Evolutionary conservation across 1,140 invertebrate genomes (phyloP).

Genomic region (Phymastichus coffea): DNA sequence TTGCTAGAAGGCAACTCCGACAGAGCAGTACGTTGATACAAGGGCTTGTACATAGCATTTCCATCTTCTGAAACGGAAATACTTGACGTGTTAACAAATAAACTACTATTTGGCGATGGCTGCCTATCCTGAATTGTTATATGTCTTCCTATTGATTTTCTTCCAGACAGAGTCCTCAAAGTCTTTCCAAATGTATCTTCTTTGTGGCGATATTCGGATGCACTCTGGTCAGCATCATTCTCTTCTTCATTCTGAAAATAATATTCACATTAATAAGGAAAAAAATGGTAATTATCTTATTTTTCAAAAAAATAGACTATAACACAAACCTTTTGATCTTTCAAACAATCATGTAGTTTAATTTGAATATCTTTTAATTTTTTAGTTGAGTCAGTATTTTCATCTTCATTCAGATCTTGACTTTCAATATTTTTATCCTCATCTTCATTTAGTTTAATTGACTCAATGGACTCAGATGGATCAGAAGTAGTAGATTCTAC

Average conservation of each 20-base stretch:
- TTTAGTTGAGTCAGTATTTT: conserved; percentile 42
- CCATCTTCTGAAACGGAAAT: conserved; percentile 36
- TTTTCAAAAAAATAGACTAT: background rate
- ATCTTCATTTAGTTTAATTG: conserved; percentile 17
- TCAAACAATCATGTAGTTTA: conserved; percentile 46
- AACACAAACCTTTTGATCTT: conserved; percentile 36
- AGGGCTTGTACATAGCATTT: conserved; percentile 8
- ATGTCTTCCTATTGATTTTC: conserved; percentile 40
- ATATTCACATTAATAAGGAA: background rate
- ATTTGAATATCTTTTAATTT: conserved; percentile 47
- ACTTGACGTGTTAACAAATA: conserved; percentile 45
- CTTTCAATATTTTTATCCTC: conserved; percentile 24
- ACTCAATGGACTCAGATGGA: conserved; percentile 26
- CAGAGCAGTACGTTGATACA: conserved; percentile 27
- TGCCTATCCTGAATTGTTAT: conserved; percentile 39
- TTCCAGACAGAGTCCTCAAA: conserved; percentile 43
- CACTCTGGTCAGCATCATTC: conserved; percentile 20
- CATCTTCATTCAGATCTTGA: conserved; percentile 29
- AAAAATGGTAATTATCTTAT: background rate
- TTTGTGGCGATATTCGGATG: conserved; percentile 20
- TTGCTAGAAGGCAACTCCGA: conserved; percentile 30
- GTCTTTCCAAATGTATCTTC: conserved; percentile 45
- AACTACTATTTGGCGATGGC: conserved; percentile 43
- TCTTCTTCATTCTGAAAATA: conserved; percentile 26
- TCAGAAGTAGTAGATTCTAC: conserved; percentile 43